Base-by-base conservation (phyloP, 2,888 invertebrate genomes). In the Plagiodera versicolora region DNA sequence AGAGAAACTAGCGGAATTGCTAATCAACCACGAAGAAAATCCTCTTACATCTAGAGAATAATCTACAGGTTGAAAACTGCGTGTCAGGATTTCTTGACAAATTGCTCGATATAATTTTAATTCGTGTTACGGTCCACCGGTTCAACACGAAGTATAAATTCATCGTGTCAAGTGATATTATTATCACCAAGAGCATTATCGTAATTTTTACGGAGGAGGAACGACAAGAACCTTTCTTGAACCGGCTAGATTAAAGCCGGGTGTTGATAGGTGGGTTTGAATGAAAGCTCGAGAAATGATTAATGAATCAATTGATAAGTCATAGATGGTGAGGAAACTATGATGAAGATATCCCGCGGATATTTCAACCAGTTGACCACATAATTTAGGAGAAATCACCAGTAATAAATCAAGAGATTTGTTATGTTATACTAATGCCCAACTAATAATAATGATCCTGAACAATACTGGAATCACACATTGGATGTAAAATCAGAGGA, bases 241-340 rank as follows among this genome's bases (percentile, higher is more conserved):
- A 67, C 60, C 61, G 63, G 20, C 18, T 9, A 18, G 46, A 67
- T 67, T 67, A 62, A 50, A 61, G 60, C 65, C 69, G 64, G 66
- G 64, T 62, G 64, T 63, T 61, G 62, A 61, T 53, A 47, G 47
- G 20, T 19, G 3, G 11, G 10, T 10, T 18, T 9, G 6, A 5
- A 2, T 5, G 19, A 46, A 11, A 2, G 9, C 2, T n/a, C 8
- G 20, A 11, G 18, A 20, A 19, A 46, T 39, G 39, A 39, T 39
- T 39, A 14, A 39, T 39, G 39, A 39, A 14, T 1, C 14, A n/a
- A 3, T 39, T 39, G 4, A 14, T 3, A 39, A 3, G 2, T 14
- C 14, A 10, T 14, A 39, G 39, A 39, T 3, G 1, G 11, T 11
- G 14, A 14, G 4, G 14, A 39, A n/a, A 14, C 11, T n/a, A n/a